Conservation (phyloP, 2,888 invertebrate genomes). For the Theretra japonica region DNA sequence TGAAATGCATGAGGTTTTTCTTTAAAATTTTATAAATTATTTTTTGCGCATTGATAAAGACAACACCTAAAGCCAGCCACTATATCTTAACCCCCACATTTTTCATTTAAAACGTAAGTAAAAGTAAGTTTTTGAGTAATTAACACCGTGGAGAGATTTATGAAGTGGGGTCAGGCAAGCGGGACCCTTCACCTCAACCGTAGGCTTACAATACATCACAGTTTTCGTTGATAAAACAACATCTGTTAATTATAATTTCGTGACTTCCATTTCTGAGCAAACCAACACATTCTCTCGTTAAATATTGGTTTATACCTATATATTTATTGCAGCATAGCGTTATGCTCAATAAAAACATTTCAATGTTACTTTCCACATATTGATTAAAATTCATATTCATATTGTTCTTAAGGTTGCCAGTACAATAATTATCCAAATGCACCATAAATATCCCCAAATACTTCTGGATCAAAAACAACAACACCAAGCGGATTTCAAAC, state of each 20-base stretch:
- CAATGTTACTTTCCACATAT: too few relatives aligned
- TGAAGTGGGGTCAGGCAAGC: constrained; percentile 42
- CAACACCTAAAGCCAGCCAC: neutral
- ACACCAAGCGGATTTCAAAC: neutral
- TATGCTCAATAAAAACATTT: too few relatives aligned
- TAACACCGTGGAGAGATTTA: constrained; percentile 42
- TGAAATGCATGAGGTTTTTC: too few relatives aligned
- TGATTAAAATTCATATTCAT: too few relatives aligned
- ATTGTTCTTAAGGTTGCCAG: too few relatives aligned
- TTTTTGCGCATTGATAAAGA: too few relatives aligned
- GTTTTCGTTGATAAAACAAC: constrained; percentile 12
- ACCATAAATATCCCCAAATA: too few relatives aligned
- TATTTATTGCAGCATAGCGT: too few relatives aligned
- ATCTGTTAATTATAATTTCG: constrained; percentile 23
- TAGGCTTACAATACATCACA: constrained; percentile 33
- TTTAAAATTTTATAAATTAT: too few relatives aligned
- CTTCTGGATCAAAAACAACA: too few relatives aligned
- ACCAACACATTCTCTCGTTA: neutral
- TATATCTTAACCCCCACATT: constrained; percentile 25
- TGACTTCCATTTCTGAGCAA: constrained; percentile 1
- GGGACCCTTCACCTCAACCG: constrained; percentile 43
- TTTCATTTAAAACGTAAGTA: neutral
- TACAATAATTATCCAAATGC: too few relatives aligned
- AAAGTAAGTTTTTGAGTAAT: constrained; percentile 24
- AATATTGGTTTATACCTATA: too few relatives aligned